phyloP scores from a whole-genome alignment of 2,113 vertebrate species.

The Paracanthobrama guichenoti region DNA sequence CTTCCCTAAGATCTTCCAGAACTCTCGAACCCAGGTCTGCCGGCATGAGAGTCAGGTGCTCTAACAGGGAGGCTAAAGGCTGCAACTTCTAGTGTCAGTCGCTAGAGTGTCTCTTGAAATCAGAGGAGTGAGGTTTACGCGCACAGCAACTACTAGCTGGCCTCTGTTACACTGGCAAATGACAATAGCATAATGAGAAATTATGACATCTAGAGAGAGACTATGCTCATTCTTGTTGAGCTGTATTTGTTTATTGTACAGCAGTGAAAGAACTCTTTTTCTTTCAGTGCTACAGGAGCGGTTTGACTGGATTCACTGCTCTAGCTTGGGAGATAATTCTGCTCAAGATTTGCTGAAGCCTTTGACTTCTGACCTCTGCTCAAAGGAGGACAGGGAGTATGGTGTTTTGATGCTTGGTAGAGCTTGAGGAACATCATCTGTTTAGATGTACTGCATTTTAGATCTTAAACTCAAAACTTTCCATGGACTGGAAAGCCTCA shows the following conservation, averaged over 20 bases:
- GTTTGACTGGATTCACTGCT: conserved; percentile 81
- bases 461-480: not conserved
- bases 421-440: not conserved
- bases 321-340: conserved; percentile 72
- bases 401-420: not conserved
- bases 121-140: no score
- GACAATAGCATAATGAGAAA: not conserved
- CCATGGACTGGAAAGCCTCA: not conserved
- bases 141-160: no score
- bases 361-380: conserved; percentile 65
- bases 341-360: conserved; percentile 77
- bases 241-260: not conserved
- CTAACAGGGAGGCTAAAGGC: no score
- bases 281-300: conserved; percentile 78
- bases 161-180: no score
- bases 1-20: conserved; percentile 84
- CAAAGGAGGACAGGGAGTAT: not conserved
- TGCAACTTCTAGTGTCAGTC: no score
- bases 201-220: not conserved
- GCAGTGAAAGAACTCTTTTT: no score
- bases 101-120: no score
- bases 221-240: not conserved
- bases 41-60: no score
- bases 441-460: conserved; percentile 1
- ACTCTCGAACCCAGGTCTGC: conserved; percentile 89